Conservation (phyloP, 2,888 invertebrate species). For the Syritta pipiens region DNA sequence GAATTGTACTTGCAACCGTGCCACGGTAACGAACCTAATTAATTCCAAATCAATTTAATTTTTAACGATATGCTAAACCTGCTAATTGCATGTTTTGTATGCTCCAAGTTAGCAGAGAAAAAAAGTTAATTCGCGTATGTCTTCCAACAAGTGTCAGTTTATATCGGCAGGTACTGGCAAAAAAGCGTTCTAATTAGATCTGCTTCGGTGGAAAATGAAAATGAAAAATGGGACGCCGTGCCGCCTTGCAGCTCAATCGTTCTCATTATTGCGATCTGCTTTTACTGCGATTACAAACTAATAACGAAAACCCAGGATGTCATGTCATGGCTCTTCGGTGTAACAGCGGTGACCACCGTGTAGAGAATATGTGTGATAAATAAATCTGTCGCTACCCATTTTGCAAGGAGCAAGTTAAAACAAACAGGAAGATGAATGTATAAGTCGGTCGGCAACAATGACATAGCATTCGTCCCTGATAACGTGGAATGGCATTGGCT, state of each 20-base stretch:
- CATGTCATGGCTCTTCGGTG: slow-evolving; percentile 26
- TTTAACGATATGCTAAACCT: neutral
- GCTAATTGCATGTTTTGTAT: slow-evolving; percentile 15
- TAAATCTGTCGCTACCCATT: slow-evolving; percentile 61
- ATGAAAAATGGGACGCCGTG: neutral
- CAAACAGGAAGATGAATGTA: slow-evolving; percentile 43
- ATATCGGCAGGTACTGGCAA: slow-evolving; percentile 23
- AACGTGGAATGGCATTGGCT: slow-evolving; percentile 52
- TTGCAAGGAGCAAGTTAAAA: slow-evolving; percentile 47
- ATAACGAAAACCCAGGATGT: slow-evolving; percentile 41
- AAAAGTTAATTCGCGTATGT: neutral
- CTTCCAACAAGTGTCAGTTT: slow-evolving; percentile 61
- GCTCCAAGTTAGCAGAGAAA: neutral
- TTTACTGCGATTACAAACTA: slow-evolving; percentile 30
- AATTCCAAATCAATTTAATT: neutral
- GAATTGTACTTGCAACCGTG: too few species aligned
- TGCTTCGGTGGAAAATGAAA: slow-evolving; percentile 40
- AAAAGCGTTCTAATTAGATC: slow-evolving; percentile 56
- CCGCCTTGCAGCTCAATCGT: neutral
- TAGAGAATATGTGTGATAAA: slow-evolving; percentile 60
- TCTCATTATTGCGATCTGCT: slow-evolving; percentile 43
- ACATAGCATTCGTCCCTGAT: slow-evolving; percentile 62
- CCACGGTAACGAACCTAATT: neutral
- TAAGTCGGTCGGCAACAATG: slow-evolving; percentile 58
- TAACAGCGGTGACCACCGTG: slow-evolving; percentile 4